Percentiles rank a stretch among this genome's conserved stretches.
Conservation (phyloP, 2,888 invertebrate species). For the Arrhopalites spinosus region DNA sequence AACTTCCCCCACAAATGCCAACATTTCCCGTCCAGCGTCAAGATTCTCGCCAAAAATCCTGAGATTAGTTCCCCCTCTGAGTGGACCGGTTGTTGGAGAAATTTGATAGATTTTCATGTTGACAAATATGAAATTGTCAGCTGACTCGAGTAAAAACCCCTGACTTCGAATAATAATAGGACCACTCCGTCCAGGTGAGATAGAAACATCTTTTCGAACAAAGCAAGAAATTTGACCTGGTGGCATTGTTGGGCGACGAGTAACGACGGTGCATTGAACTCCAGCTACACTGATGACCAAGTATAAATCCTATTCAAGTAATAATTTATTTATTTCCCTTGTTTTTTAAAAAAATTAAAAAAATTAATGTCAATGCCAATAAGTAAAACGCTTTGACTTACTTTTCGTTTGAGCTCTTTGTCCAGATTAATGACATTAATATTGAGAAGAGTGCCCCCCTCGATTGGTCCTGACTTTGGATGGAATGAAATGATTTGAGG, state of each 20-base stretch:
- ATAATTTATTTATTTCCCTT: background rate
- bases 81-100: conserved; percentile 17
- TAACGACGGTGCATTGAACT: background rate
- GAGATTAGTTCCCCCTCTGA: conserved; percentile 23
- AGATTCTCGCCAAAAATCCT: conserved; percentile 19
- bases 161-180: conserved; percentile 19
- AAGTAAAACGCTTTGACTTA: too few relatives aligned
- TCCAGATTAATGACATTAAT: background rate
- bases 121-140: conserved; percentile 17
- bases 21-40: conserved; percentile 10
- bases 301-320: conserved; percentile 2
- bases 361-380: too few relatives aligned
- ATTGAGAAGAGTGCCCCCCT: conserved; percentile 15
- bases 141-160: conserved; percentile 15
- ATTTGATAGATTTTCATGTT: conserved; percentile 6
- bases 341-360: too few relatives aligned
- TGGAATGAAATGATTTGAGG: conserved; percentile 18
- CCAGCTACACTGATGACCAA: background rate
- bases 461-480: conserved; percentile 14
- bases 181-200: background rate
- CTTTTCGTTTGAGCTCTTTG: too few relatives aligned
- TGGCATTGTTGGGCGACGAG: background rate
- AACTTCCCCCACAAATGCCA: conserved; percentile 15
- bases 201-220: background rate
- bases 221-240: background rate